Percentiles rank a stretch among this genome's conserved stretches.
Evolutionary conservation across 2,888 invertebrate species (phyloP).

Genomic region (Epinotia brunnichana): DNA sequence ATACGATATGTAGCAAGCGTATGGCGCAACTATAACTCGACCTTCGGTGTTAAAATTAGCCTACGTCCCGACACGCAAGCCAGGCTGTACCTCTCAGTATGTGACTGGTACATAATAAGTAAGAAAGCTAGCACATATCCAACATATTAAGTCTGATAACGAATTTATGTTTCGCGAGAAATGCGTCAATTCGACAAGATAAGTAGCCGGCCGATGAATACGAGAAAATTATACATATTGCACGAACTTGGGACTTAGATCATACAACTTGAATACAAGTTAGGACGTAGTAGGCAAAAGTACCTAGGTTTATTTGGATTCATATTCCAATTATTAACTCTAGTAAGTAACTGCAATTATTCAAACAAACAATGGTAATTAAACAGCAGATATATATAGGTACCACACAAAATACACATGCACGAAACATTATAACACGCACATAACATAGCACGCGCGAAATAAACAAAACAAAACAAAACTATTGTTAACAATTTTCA

Average conservation of each 20-base stretch:
- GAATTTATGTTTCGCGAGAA: background rate
- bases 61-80: constrained; percentile 24
- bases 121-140: constrained; percentile 9
- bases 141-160: background rate
- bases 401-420: constrained; percentile 28
- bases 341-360: background rate
- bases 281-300: no score
- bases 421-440: constrained; percentile 32
- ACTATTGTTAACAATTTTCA: constrained; percentile 15
- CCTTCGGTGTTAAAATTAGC: constrained; percentile 29
- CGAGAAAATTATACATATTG: background rate
- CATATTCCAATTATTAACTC: background rate
- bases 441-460: constrained; percentile 25
- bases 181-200: background rate
- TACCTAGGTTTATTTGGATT: background rate
- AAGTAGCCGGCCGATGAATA: background rate
- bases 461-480: constrained; percentile 27
- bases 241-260: background rate
- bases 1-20: constrained; percentile 13
- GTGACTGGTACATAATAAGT: constrained; percentile 10
- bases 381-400: background rate
- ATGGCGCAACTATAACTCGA: constrained; percentile 14
- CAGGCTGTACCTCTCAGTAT: constrained; percentile 12
- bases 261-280: background rate
- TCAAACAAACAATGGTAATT: constrained; percentile 10